Conservation (phyloP, 2,797 vertebrate species). For the Sitta carolinensis region DNA sequence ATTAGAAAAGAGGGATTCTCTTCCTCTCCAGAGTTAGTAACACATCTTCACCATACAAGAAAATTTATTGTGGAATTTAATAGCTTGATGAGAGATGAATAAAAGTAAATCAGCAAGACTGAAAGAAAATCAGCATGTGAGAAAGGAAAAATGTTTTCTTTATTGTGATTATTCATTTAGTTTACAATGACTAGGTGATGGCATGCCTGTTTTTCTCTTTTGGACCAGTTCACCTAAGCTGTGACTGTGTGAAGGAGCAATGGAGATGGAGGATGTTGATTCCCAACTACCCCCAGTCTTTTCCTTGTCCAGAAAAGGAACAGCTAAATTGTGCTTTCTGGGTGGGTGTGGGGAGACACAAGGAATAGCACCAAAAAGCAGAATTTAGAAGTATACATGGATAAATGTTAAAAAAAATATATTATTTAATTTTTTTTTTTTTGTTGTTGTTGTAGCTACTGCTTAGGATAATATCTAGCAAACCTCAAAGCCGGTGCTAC, state of each 20-base stretch:
- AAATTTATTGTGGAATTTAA: neutral
- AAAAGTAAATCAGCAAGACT: neutral
- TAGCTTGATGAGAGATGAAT: neutral
- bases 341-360: rapidly evolving
- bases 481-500: neutral
- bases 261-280: neutral
- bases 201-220: neutral
- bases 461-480: neutral
- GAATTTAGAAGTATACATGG: neutral
- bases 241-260: neutral
- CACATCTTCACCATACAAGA: neutral
- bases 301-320: neutral
- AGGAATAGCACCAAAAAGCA: neutral
- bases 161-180: neutral
- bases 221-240: neutral
- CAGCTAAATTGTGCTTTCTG: neutral
- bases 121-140: neutral
- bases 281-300: rapidly evolving
- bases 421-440: neutral
- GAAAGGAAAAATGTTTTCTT: neutral
- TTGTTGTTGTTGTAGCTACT: neutral
- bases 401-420: neutral
- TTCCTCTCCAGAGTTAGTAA: neutral
- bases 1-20: constrained; percentile 12
- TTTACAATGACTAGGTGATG: neutral